Evolutionary conservation across 1,140 invertebrate species (phyloP), one percentile per base, ranked within the genome.

Genomic region (Phymorhynchus buccinoides): DNA sequence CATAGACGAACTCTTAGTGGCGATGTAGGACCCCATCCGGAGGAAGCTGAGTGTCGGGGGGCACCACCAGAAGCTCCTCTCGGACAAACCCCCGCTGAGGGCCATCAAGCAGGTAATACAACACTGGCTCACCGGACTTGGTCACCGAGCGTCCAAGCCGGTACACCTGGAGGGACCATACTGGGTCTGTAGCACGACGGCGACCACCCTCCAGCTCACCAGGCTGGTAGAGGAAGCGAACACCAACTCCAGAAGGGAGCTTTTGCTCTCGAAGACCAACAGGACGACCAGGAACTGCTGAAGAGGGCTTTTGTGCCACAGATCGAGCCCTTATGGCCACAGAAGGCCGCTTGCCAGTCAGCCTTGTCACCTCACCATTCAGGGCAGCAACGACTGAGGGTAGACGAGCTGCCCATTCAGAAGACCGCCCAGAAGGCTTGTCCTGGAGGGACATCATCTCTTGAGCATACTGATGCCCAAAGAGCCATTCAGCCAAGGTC

Each of bases 201-300:
- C 82, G 16, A 14, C 85, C 85, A 75, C 87, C 87, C 48, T 87
- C 86, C 32, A 86, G 85, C 80, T 89, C 87, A 32, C 86, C 88
- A 12, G 84, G 84, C 30, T 80, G 73, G 71, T 89, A 89, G 0
- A 89, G 77, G 79, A 85, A 87, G 1, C 86, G 30, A 27, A 85
- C 42, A 41, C 71, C 37, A 41, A 79, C 79, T 27, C 48, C 44
- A 27, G 86, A 44, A 14, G 32, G 35, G 4, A 85, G 37, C 56
- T 42, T 66, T 3, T 30, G 83, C 35, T 87, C 75, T 14, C 83
- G 22, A 16, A 79, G 71, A n/a, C 79, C 83, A 22, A 85, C 68
- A 30, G 83, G 41, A 44, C 85, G 52, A n/a, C n/a, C n/a, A 37
- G 42, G n/a, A 7, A 75, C 79, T 18, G n/a, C 35, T 7, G 75